phyloP scores from a whole-genome alignment of 2,113 vertebrate species.

The Hippocampus mohnikei region DNA sequence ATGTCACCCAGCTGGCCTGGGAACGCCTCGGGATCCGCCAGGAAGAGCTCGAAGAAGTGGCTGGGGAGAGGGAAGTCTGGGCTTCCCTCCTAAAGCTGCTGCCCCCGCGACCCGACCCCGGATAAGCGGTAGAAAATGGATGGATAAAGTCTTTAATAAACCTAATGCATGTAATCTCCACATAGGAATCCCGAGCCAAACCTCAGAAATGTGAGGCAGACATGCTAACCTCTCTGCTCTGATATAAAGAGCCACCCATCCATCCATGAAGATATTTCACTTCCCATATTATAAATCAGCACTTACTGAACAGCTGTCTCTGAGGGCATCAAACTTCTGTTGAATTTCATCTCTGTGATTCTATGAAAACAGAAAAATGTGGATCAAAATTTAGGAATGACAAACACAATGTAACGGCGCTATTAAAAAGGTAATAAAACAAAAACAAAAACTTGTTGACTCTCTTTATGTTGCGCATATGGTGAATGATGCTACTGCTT shows the following conservation, averaged over 20 bases:
- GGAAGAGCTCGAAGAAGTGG: too few species aligned
- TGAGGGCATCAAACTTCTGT: constrained; percentile 97
- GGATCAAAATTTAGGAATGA: neutral
- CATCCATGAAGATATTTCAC: neutral
- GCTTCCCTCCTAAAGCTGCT: too few species aligned
- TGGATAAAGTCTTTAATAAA: neutral
- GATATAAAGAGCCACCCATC: too few species aligned
- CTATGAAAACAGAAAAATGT: constrained; percentile 31
- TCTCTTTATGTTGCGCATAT: neutral
- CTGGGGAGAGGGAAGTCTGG: too few species aligned
- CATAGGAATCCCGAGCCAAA: neutral
- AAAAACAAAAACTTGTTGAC: neutral
- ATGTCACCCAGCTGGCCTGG: too few species aligned
- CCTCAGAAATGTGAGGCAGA: neutral
- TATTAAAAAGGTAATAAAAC: neutral
- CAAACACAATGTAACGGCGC: neutral
- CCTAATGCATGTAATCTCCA: neutral
- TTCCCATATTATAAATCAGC: constrained; percentile 8
- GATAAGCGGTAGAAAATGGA: too few species aligned
- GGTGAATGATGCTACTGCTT: neutral
- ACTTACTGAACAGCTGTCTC: constrained; percentile 99
- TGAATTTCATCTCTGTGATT: constrained; percentile 93
- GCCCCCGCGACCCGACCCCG: too few species aligned
- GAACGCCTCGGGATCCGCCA: too few species aligned
- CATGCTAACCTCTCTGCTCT: neutral